Percentiles rank a stretch among this genome's conserved stretches.
Evolutionary conservation across 1,140 invertebrate species (phyloP).

Genomic region (Aphidius ervi): DNA sequence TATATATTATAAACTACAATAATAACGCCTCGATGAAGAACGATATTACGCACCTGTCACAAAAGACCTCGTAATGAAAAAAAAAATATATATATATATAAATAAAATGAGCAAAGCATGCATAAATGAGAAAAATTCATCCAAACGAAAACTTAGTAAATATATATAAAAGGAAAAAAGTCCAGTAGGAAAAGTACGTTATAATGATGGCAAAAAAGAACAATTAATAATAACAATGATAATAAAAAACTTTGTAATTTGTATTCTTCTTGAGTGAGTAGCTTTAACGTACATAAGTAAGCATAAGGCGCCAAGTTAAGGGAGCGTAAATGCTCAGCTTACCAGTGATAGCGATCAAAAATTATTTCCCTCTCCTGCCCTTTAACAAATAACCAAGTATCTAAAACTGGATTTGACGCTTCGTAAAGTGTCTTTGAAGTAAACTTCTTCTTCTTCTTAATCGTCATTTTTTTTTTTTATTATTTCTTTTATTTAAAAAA

Average conservation of each 20-base stretch:
- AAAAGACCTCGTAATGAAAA: neutral
- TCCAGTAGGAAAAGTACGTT: conserved; percentile 5
- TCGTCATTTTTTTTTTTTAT: too few species aligned
- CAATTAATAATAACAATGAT: too few species aligned
- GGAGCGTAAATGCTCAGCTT: conserved; percentile 2
- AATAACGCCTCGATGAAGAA: neutral
- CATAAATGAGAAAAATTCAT: too few species aligned
- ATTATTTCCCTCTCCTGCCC: neutral
- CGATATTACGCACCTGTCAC: conserved; percentile 6
- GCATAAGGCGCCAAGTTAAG: conserved; percentile 11
- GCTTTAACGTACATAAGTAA: neutral
- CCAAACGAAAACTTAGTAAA: too few species aligned
- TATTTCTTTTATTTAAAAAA: too few species aligned
- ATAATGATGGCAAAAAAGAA: too few species aligned
- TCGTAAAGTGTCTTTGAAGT: too few species aligned
- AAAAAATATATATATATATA: neutral
- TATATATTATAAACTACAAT: neutral
- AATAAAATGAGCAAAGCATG: neutral
- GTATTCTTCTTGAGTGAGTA: conserved; percentile 11
- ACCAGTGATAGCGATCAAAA: neutral
- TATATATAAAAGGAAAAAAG: too few species aligned
- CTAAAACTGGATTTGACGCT: neutral
- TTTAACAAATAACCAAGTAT: neutral
- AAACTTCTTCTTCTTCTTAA: neutral
- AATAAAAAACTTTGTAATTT: conserved; percentile 9